These are phyloP conservation scores for Oopsacas minuta DNA, from an alignment of 37 sponge, comb jelly and placozoan species.

Conservation along the genomic window DNA sequence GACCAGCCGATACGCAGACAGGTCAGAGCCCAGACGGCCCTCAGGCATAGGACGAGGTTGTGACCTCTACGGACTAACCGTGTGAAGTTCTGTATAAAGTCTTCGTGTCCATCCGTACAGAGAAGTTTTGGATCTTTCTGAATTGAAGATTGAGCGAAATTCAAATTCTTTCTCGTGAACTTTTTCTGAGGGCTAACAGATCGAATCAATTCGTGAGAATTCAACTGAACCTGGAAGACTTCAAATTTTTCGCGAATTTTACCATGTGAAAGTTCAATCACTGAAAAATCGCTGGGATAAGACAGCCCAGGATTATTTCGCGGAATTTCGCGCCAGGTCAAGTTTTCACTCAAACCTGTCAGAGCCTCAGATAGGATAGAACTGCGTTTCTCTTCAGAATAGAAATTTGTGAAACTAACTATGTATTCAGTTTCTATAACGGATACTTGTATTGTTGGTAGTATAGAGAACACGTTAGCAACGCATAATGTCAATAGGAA, in stretches of 20 bases:
- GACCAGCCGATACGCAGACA: too few relatives aligned
- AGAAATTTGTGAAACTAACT: constrained; percentile 67
- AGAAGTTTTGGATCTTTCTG: background rate
- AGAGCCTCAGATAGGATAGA: constrained; percentile 55
- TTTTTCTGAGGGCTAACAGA: constrained; percentile 55
- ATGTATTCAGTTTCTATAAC: constrained; percentile 56
- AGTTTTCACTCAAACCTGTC: background rate
- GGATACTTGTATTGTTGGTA: background rate
- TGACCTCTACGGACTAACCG: too few relatives aligned
- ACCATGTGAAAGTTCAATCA: constrained; percentile 28
- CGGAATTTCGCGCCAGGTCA: constrained; percentile 41
- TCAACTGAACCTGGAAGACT: constrained; percentile 21
- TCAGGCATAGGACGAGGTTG: too few relatives aligned
- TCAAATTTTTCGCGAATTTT: background rate
- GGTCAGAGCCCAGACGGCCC: too few relatives aligned
- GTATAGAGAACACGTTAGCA: background rate
- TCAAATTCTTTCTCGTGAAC: constrained; percentile 31
- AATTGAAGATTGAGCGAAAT: background rate
- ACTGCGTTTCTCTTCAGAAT: constrained; percentile 34
- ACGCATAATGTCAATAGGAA: background rate
- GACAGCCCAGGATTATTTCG: constrained; percentile 44
- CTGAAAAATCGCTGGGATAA: constrained; percentile 69
- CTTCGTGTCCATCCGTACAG: background rate
- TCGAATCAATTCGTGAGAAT: constrained; percentile 38
- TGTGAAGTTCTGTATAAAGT: background rate